These are phyloP conservation scores for Aptenodytes patagonicus DNA, from an alignment of 2,113 vertebrate species.

Conservation along the genomic window DNA sequence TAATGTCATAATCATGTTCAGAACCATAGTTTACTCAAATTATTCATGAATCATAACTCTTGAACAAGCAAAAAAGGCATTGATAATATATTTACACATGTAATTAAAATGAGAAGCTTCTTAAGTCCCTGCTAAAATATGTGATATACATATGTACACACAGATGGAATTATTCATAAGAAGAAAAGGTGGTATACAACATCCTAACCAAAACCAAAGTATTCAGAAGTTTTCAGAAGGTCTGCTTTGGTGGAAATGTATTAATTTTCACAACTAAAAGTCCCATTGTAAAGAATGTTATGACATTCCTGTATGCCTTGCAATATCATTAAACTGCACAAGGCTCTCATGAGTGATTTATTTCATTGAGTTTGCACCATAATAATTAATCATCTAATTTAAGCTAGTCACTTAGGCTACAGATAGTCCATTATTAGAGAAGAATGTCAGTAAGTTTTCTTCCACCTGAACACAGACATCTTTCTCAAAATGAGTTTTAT, in stretches of 20 bases:
- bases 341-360: not conserved
- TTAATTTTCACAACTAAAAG: not conserved
- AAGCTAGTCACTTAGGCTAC: not conserved
- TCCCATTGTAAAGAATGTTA: not conserved
- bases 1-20: not conserved
- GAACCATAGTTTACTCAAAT: not conserved
- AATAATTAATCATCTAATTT: not conserved
- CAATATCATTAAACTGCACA: not conserved
- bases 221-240: not conserved
- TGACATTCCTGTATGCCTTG: not conserved
- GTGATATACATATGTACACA: rapidly evolving
- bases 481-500: not conserved
- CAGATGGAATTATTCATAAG: not conserved
- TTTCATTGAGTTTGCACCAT: not conserved
- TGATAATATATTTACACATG: rapidly evolving
- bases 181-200: not conserved
- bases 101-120: not conserved
- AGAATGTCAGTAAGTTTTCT: not conserved
- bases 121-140: not conserved
- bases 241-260: not conserved
- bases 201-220: not conserved
- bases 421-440: not conserved
- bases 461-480: not conserved
- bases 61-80: not conserved
- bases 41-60: not conserved